Base-by-base conservation (phyloP, 2,888 invertebrate genomes). In the Tachystola acroxantha region DNA sequence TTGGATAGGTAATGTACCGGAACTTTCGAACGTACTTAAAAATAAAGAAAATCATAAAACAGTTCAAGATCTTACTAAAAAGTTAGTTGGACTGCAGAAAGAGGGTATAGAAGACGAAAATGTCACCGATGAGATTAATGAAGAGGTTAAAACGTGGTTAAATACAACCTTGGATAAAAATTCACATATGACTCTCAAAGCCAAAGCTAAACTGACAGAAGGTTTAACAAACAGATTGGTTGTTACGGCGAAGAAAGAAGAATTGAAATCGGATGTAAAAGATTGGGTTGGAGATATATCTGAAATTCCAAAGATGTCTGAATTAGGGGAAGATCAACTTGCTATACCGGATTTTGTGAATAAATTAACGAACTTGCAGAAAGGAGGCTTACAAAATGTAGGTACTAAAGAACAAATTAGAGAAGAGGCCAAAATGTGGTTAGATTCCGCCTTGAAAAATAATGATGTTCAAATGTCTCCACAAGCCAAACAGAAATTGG, bases 381-480 rank as follows among this genome's bases (percentile, higher is more conserved):
- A 42, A 7, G 27, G 45, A 20, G 27, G 46, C 2, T 31, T 37
- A 2, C 31, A 48, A 26, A 40, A 50, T 7, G 32, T 30, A 5
- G 14, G 45, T 2, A 33, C 46, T 7, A 19, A 42, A 20, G 35
- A 48, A 26, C 32, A 53, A 39, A 32, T 62, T 9, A 26, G 37
- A 11, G 24, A 53, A 24, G 44, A 48, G 33, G 13, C 62, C 3
- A 39, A 13, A 10, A 41, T 54, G 25, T 64, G 57, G 58, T 35
- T 67, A 6, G 42, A 49, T 19, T 39, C 34, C 4, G 36, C 50
- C 24, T 29, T 47, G 14, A 32, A 37, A 13, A 39, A 35, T 1
- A 36, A 29, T 12, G 34, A 34, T 24, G 10, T 9, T 6, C 12
- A 14, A 6, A 12, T 53, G 9, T 39, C 45, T 32, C 16, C 37